Evolutionary conservation across 2,797 vertebrate genomes (phyloP).

Genomic region (Yasuhikotakia modesta): DNA sequence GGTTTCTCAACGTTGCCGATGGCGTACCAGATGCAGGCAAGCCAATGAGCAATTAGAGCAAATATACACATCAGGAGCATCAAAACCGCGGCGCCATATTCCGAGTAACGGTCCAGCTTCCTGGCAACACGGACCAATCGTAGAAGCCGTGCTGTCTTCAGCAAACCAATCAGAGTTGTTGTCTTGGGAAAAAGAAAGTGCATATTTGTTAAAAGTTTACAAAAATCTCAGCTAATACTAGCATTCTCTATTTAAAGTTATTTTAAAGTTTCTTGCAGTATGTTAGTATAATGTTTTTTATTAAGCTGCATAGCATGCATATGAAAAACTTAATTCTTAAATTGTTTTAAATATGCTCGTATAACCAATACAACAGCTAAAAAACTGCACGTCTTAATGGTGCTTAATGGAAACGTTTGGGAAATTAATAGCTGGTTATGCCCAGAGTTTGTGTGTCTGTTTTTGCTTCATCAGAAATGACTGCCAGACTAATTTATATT

Average conservation of each 20-base stretch:
- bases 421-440: neutral
- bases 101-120: slow-evolving; percentile 97
- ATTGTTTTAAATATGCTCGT: no score
- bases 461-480: neutral
- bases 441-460: neutral
- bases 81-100: slow-evolving; percentile 96
- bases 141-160: slow-evolving; percentile 96
- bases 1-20: slow-evolving; percentile 98
- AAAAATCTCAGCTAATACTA: neutral
- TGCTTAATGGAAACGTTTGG: no score
- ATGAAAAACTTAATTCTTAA: no score
- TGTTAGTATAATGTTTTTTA: no score
- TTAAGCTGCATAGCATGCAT: no score
- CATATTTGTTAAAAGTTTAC: neutral
- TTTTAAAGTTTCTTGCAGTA: no score
- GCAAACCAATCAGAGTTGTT: slow-evolving; percentile 95
- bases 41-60: slow-evolving; percentile 97
- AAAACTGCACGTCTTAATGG: no score
- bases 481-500: slow-evolving; percentile 36
- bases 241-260: no score
- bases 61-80: slow-evolving; percentile 99
- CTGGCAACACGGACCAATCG: slow-evolving; percentile 95
- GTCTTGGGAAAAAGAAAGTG: slow-evolving; percentile 82
- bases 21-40: slow-evolving; percentile 99
- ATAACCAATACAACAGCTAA: no score